Evolutionary conservation across 2,888 invertebrate genomes (phyloP).

Genomic region (Caprella mutica): DNA sequence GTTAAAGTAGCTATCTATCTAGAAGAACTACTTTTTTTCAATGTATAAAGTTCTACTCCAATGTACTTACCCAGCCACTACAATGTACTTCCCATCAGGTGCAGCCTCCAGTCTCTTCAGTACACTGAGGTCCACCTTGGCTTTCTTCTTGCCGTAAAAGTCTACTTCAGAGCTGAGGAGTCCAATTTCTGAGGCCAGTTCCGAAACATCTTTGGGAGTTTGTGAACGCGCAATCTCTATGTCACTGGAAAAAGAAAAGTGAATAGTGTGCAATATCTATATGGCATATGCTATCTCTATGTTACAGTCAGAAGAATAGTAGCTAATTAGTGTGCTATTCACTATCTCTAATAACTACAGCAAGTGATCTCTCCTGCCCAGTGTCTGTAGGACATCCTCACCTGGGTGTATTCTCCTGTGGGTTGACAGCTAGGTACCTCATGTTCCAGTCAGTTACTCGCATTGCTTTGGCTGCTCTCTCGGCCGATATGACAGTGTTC

Average conservation of each 20-base stretch:
- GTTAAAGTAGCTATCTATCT: too few species aligned
- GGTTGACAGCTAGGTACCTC: constrained; percentile 52
- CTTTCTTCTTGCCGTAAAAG: constrained; percentile 84
- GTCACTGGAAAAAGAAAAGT: constrained; percentile 46
- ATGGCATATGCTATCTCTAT: too few species aligned
- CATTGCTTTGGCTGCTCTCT: constrained; percentile 42
- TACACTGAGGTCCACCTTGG: constrained; percentile 75
- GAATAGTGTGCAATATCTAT: neutral
- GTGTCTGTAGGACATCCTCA: too few species aligned
- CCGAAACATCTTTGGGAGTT: constrained; percentile 66
- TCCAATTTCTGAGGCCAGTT: constrained; percentile 73
- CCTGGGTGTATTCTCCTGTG: constrained; percentile 70
- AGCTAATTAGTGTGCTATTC: too few species aligned
- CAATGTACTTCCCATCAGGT: constrained; percentile 76
- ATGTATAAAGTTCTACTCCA: too few species aligned
- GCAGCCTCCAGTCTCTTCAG: constrained; percentile 59
- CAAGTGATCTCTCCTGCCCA: too few species aligned
- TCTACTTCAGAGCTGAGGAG: constrained; percentile 68
- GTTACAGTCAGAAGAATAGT: too few species aligned
- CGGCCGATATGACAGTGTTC: constrained; percentile 80
- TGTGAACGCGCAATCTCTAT: constrained; percentile 80
- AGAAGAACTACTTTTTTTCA: too few species aligned
- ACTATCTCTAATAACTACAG: too few species aligned
- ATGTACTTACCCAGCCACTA: constrained; percentile 72
- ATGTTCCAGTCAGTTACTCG: constrained; percentile 58